These are phyloP conservation scores for Taenaris catops DNA, from an alignment of 2,888 invertebrate species.

Conservation along the genomic window DNA sequence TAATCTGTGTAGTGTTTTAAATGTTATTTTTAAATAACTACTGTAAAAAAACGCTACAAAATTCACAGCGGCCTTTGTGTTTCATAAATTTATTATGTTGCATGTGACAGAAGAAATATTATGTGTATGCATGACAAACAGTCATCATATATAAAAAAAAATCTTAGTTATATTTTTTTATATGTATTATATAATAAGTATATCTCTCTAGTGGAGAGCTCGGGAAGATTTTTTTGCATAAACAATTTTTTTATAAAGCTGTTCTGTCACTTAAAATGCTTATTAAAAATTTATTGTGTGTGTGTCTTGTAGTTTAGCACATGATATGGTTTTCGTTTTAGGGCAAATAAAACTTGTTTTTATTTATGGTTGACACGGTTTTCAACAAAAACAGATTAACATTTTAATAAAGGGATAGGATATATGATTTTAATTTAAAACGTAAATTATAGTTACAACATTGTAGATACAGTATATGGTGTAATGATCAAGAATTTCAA, in stretches of 20 bases:
- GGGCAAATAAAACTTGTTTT: slow-evolving; percentile 3
- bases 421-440: too few species aligned
- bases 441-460: background rate
- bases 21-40: slow-evolving; percentile 7
- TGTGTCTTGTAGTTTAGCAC: slow-evolving; percentile 40
- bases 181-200: slow-evolving; percentile 35
- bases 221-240: slow-evolving; percentile 65
- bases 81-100: slow-evolving; percentile 30
- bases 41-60: too few species aligned
- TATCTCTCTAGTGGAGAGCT: slow-evolving; percentile 78
- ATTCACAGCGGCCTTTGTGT: too few species aligned
- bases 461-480: slow-evolving; percentile 10
- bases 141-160: slow-evolving; percentile 43
- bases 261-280: slow-evolving; percentile 56
- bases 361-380: slow-evolving; percentile 8
- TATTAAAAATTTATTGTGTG: slow-evolving; percentile 22
- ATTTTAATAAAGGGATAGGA: background rate
- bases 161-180: slow-evolving; percentile 35
- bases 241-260: slow-evolving; percentile 40
- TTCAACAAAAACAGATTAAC: background rate
- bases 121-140: slow-evolving; percentile 61
- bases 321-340: slow-evolving; percentile 27
- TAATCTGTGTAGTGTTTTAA: slow-evolving; percentile 6
- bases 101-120: slow-evolving; percentile 63
- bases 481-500: background rate